Evolutionary conservation across 2,113 vertebrate species (phyloP), one percentile per base, ranked within the genome.

Genomic region (Hippotragus niger): DNA sequence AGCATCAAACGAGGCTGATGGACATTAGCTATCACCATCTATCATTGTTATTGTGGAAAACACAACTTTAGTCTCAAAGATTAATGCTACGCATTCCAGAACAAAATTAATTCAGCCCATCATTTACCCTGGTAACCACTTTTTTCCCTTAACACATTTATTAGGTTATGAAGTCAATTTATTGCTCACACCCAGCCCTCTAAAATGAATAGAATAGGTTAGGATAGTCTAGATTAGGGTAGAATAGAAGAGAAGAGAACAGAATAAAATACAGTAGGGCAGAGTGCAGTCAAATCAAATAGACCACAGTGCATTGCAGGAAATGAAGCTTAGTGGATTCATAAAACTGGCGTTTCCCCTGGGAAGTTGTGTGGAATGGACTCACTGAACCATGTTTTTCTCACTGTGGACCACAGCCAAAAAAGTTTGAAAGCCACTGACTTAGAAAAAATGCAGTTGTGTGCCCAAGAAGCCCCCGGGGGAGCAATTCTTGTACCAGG

Each of bases 391-490:
- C n/a, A 15, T 36, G 23, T 23, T 83, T 85, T 58, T 87, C 84
- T 92, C 90, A 82, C 57, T 71, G 33, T 40, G 33, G 40, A 55
- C 82, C 40, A 55, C 0, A 3, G 71, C 82, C 62, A 60, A 88
- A 90, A 93, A 95, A 86, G 71, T 94, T 31, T 76, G 25, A 96
- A 95, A 97, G 40, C 23, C 9, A 43, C 40, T 86, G 57, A 87
- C 82, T 52, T 47, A 45, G 53, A 27, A 76, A 95, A 90, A 52
- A 93, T n/a, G 16, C 7, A 47, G 10, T 91, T 94, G 52, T 95
- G 47, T 92, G 60, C 53, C 94, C 60, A 90, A 81, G 8, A 58
- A 47, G 58, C 11, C 86, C 62, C 96, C 23, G 8, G 40, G 74
- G 67, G 14, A 97, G 78, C 84, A 92, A 97, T 47, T 82, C 90